These are phyloP conservation scores for Dendroctonus valens DNA, from an alignment of 1,140 invertebrate species.

Conservation along the genomic window DNA sequence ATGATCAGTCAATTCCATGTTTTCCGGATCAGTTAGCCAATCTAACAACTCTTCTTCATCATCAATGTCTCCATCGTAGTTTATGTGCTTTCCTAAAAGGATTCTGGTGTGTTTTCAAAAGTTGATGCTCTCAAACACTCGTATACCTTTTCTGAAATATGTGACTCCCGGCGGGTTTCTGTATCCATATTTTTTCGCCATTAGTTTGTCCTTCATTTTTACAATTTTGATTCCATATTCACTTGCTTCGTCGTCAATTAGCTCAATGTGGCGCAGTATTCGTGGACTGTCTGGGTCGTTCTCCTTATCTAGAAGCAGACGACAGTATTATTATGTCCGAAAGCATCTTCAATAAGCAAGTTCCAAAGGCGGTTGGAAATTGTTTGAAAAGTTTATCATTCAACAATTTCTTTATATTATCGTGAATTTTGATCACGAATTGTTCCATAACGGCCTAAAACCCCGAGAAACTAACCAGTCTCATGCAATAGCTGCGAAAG, in stretches of 20 bases:
- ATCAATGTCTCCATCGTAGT: conserved; percentile 89
- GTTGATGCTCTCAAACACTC: neutral
- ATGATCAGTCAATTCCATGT: conserved; percentile 91
- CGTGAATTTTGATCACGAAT: no score
- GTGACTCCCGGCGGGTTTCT: conserved; percentile 86
- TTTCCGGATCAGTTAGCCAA: conserved; percentile 90
- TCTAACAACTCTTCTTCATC: conserved; percentile 92
- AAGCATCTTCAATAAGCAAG: no score
- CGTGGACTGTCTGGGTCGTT: conserved; percentile 76
- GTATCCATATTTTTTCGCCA: conserved; percentile 93
- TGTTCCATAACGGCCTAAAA: no score
- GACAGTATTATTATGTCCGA: no score
- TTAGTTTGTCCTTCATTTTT: conserved; percentile 83
- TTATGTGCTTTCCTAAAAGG: conserved; percentile 68
- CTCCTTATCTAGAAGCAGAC: conserved; percentile 67
- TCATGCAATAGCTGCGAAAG: no score
- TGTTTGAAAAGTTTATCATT: no score
- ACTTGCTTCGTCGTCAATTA: conserved; percentile 88
- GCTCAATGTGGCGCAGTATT: conserved; percentile 79
- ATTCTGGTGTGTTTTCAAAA: neutral
- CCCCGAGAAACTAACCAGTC: no score
- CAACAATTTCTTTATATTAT: no score
- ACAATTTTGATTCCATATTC: conserved; percentile 92
- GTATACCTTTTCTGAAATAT: conserved; percentile 80
- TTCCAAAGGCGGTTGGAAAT: no score